A percentile compares a stretch with the other conserved stretches of the same genome.
Evolutionary conservation across 2,113 vertebrate species (phyloP).

Genomic region (Heliornis fulica): DNA sequence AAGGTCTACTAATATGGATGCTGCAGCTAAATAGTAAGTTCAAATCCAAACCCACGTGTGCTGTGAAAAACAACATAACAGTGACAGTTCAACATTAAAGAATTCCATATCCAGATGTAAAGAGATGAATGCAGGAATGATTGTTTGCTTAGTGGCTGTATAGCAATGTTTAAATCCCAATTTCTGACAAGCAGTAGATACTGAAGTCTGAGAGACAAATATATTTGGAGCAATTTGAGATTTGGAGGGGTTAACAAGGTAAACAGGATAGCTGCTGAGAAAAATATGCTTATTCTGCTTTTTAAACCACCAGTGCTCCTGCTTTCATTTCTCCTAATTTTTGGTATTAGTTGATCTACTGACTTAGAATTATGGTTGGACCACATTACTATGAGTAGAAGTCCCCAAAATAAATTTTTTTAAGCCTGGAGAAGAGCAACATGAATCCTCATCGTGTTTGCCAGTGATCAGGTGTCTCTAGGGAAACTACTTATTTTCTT

Average conservation of each 20-base stretch:
- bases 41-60: not conserved
- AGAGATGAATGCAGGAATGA: not conserved
- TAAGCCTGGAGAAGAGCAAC: not conserved
- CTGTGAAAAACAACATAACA: not conserved
- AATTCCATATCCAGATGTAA: not conserved
- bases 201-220: not conserved
- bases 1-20: not conserved
- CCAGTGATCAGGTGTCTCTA: not conserved
- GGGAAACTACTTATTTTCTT: not conserved
- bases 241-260: not conserved
- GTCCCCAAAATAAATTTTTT: not conserved
- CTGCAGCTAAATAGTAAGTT: not conserved
- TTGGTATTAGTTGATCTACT: not conserved
- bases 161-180: not conserved
- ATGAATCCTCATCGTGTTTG: not conserved
- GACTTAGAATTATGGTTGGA: not conserved
- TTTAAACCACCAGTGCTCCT: not conserved
- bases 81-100: not conserved
- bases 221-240: not conserved
- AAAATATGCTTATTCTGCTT: not conserved
- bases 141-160: not conserved
- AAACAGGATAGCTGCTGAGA: not conserved
- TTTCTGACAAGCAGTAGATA: not conserved
- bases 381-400: not conserved
- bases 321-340: not conserved